Evolutionary conservation across 2,113 vertebrate genomes (phyloP), one percentile per base, ranked within the genome.

Genomic region (Chloropsis cyanopogon): DNA sequence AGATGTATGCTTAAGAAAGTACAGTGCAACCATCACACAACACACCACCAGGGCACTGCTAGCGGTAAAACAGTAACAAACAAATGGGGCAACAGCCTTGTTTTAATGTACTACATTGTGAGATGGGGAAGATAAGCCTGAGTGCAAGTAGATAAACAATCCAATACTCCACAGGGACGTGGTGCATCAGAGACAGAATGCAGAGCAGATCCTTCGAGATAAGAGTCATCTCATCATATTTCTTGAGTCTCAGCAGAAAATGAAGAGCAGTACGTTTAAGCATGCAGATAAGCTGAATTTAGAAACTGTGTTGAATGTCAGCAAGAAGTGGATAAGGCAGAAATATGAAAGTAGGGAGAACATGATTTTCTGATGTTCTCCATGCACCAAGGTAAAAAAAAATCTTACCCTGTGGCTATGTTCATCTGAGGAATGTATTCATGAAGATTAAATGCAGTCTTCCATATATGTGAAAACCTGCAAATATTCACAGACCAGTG

Each of bases 61-160:
- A 68, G 84, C 84, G 89, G 93, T 93, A 82, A 96, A 94, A 65
- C 54, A 94, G 68, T 19, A 37, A 91, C 86, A 93, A 94, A 87
- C 85, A 96, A 96, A 88, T 79, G 91, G 86, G 54, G 91, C 86
- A 93, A 77, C 93, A 95, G 95, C 46, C 64, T 96, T 95, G 92
- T 93, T 90, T 68, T 88, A 90, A 96, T 95, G 94, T 95, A 97
- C 96, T 95, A 88, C 83, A 92, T 96, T 96, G 77, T 63, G 39
- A 91, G 96, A 97, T 97, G 88, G 14, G 19, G 89, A 95, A 96
- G 96, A 94, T 97, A 98, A 98, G 82, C 60, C 82, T 82, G 84
- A 86, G n/a, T 86, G 95, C 89, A 86, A 97, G 95, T 35, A 97
- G 97, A 97, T 97, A 96, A 98, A 97, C 92, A 95, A 95, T 86